A percentile compares a stretch with the other conserved stretches of the same genome.
phyloP scores from a whole-genome alignment of 1,140 invertebrate genomes.

The Tetramorium parvispinum region DNA sequence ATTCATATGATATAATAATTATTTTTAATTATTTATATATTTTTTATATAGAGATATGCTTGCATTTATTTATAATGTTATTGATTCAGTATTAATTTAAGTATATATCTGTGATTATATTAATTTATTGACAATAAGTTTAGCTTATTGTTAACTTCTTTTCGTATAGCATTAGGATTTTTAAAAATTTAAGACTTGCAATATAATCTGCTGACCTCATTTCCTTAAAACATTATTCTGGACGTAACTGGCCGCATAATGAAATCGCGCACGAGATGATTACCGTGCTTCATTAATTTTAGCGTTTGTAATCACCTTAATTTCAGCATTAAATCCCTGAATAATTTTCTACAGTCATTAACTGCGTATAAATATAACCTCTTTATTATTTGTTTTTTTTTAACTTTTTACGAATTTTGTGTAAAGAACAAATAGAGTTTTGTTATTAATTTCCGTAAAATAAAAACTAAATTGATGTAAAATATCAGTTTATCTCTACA shows the following conservation, averaged over 20 bases:
- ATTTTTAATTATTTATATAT: not conserved
- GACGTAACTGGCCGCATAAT: not conserved
- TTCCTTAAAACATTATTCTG: constrained; percentile 4
- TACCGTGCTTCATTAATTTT: constrained; percentile 18
- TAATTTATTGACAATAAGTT: not conserved
- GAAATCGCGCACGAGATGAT: not conserved
- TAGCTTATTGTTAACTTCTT: not conserved
- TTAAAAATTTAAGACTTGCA: not conserved
- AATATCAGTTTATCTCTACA: not conserved
- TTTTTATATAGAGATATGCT: not conserved
- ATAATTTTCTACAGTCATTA: constrained; percentile 8
- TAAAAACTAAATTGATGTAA: not conserved
- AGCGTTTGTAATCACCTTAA: not conserved
- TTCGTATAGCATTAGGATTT: no score
- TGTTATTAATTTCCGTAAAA: not conserved
- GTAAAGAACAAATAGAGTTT: not conserved
- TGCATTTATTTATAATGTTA: not conserved
- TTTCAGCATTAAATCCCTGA: not conserved
- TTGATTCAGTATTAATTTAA: not conserved
- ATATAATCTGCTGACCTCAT: not conserved
- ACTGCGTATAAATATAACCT: not conserved
- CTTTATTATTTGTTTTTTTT: not conserved
- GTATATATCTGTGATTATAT: not conserved
- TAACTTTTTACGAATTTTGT: not conserved
- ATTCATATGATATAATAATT: not conserved